Base-by-base conservation (phyloP, 2,113 vertebrate species). In the Hydrolagus affinis region DNA sequence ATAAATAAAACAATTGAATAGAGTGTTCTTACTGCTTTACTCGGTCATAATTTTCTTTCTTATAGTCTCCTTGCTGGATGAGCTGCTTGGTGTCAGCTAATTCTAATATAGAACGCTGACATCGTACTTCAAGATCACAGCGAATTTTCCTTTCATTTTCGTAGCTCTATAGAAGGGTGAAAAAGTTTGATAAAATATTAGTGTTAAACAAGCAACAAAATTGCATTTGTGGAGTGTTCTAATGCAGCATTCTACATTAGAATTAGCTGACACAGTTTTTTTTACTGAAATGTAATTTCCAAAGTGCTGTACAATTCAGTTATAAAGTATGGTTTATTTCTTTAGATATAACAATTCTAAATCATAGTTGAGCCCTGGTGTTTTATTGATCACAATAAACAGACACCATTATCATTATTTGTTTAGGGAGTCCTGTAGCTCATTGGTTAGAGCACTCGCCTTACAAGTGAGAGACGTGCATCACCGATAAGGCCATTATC, bases 1-100 rank as follows among this genome's bases (percentile, higher is more conserved):
- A 10, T 19, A 56, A 66, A 86, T 66, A 72, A 44, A 25, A 74
- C 10, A 75, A 59, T 23, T 10, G 66, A 19, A 72, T n/a, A 21
- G 21, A 28, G 70, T 77, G 14, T 70, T 88, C 89, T 86, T 87
- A 98, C 98, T 94, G 91, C 91, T 97, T 98, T 17, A 99, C 90
- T 90, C 92, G 95, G 87, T 94, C 95, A 86, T 99, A 99, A 91
- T 98, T 98, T 17, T 97, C 95, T n/a, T 94, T 90, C 66, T 94
- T 95, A 89, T 95, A 98, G 90, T 99, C 95, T 30, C 96, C 96
- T 86, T 92, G 96, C 64, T 97, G 96, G 89, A 98, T 95, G 87
- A 94, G 94, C 88, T 95, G 96, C 86, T 96, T 98, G 70, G 96
- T 98, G 88, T 99, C 96, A 25, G 96, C 95, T 88, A 99, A 91